Evolutionary conservation across 2,797 vertebrate genomes (phyloP).

Genomic region (Gambusia yucatana): DNA sequence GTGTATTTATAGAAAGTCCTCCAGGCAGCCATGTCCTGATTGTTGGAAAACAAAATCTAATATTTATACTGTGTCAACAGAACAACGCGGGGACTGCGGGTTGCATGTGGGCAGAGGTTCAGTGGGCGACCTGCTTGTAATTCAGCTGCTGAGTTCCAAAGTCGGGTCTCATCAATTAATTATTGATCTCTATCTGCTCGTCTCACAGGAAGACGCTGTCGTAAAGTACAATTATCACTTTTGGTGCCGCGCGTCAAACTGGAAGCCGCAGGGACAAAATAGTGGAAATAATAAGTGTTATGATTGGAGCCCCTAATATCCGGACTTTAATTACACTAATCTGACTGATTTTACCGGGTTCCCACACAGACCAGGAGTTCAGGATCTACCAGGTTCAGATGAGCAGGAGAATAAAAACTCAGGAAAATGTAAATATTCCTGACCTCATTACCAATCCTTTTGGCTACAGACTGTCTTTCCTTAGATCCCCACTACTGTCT

Average conservation of each 20-base stretch:
- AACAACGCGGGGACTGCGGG: constrained; percentile 56
- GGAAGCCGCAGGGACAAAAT: constrained; percentile 32
- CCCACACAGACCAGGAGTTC: not conserved
- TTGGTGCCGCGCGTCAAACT: constrained; percentile 24
- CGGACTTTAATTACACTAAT: constrained; percentile 40
- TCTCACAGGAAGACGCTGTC: constrained; percentile 15
- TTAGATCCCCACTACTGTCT: not conserved
- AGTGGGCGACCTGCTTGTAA: constrained; percentile 58
- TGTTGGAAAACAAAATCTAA: constrained; percentile 75
- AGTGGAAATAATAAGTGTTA: constrained; percentile 51
- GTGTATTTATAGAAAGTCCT: constrained; percentile 81
- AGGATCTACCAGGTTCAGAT: not conserved
- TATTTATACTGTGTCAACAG: constrained; percentile 74
- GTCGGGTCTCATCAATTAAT: constrained; percentile 36
- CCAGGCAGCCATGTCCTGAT: constrained; percentile 74
- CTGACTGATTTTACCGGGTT: constrained; percentile 29
- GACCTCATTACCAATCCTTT: not conserved
- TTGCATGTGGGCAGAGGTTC: constrained; percentile 43
- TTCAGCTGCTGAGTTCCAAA: constrained; percentile 52
- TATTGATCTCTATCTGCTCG: constrained; percentile 27
- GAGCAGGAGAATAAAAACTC: not conserved
- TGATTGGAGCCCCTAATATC: constrained; percentile 44
- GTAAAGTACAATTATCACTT: constrained; percentile 41
- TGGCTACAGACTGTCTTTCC: not conserved
- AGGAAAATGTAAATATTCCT: not conserved